Base-by-base conservation (phyloP, 2,888 invertebrate genomes). In the Geotrupes spiniger region DNA sequence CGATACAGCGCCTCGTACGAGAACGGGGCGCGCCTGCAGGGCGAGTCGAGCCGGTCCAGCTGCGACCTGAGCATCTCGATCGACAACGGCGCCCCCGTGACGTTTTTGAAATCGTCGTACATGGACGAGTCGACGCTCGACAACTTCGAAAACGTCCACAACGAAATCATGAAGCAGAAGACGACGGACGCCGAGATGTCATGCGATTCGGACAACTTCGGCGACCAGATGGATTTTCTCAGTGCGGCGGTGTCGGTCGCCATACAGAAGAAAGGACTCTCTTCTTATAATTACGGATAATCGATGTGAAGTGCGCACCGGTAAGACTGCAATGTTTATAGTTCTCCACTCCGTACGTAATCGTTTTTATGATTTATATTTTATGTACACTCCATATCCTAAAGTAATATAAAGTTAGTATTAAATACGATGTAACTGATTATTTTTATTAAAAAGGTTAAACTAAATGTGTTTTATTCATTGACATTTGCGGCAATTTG, bases 171-270 rank as follows among this genome's bases (percentile, higher is more conserved):
- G 12, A 61, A 60, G 45, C 52, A 60, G 36, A 54, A 36, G 43
- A 49, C 52, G 17, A 51, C 45, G 17, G 36, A 15, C 12, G 10
- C 21, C 9, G 44, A 21, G n/a, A 25, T 17, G 17, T 11, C 38
- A 1, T 38, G 38, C 11, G 38, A 14, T 38, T 38, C 38, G 8
- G 21, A 38, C 8, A 51, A 60, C 53, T 46, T 58, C 17, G 57
- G 57, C n/a, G 66, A 70, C 52, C 61, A 65, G 54, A 75, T 71
- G 66, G 83, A 85, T 62, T 83, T 86, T 63, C 70, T 87, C 56
- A 83, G 84, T 71, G 77, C 83, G 40, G 87, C 87, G n/a, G 84
- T 87, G n/a, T 77, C 82, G 33, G 83, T 81, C 61, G 87, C 87
- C 25, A 87, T 87, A 54, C 81, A 84, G 65, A 84, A 83, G 65